phyloP scores from a whole-genome alignment of 2,888 invertebrate species.

The Ochropacha duplaris region DNA sequence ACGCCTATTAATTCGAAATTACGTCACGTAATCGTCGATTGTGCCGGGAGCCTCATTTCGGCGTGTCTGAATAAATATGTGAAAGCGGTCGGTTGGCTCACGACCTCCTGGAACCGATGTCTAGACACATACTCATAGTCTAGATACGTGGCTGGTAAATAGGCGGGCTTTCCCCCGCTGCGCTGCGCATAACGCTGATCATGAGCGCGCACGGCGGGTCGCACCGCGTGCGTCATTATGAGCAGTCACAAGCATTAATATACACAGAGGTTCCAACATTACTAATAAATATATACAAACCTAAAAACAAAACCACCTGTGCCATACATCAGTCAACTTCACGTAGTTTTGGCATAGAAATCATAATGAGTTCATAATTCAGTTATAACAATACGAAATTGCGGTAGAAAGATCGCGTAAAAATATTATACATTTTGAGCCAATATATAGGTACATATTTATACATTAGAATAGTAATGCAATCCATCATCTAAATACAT shows the following conservation, averaged over 20 bases:
- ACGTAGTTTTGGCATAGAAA: too few species aligned
- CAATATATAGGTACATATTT: too few species aligned
- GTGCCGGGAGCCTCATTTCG: slow-evolving; percentile 50
- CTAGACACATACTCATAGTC: slow-evolving; percentile 78
- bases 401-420: too few species aligned
- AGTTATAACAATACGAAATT: too few species aligned
- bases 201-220: slow-evolving; percentile 15
- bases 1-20: slow-evolving; percentile 54
- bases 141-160: slow-evolving; percentile 67
- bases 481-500: too few species aligned
- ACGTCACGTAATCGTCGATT: slow-evolving; percentile 60
- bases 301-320: too few species aligned
- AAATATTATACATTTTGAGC: too few species aligned
- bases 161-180: slow-evolving; percentile 61
- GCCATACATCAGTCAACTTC: neutral
- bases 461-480: too few species aligned
- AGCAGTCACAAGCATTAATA: too few species aligned
- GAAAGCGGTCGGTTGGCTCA: slow-evolving; percentile 66
- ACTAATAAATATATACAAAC: too few species aligned
- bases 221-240: slow-evolving; percentile 37
- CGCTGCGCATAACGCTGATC: slow-evolving; percentile 46
- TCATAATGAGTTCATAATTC: too few species aligned
- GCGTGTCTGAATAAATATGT: slow-evolving; percentile 61
- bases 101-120: slow-evolving; percentile 76
- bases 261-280: too few species aligned